These are phyloP conservation scores for Caenorhabditis remanei DNA, from an alignment of 1,140 invertebrate species.

Conservation along the genomic window DNA sequence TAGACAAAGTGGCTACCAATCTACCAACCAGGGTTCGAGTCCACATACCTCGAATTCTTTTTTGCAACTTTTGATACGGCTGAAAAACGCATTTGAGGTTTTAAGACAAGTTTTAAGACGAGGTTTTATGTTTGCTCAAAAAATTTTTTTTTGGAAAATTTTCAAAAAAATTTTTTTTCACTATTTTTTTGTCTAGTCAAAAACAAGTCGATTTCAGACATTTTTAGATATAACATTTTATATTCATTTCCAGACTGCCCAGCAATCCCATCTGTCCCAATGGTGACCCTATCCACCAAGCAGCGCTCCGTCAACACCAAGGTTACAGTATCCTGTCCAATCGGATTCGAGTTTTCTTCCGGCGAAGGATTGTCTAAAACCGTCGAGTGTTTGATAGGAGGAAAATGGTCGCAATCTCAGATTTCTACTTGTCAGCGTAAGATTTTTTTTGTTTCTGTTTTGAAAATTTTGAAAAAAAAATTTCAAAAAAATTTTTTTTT, in stretches of 20 bases:
- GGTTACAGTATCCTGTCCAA: slow-evolving; percentile 90
- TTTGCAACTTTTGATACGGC: too few relatives aligned
- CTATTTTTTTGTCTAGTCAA: too few relatives aligned
- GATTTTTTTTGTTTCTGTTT: background rate
- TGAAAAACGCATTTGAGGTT: too few relatives aligned
- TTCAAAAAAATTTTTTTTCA: too few relatives aligned
- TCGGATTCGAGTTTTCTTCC: slow-evolving; percentile 93
- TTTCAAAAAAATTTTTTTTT: slow-evolving; percentile 57
- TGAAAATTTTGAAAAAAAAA: background rate
- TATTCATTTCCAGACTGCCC: slow-evolving; percentile 85
- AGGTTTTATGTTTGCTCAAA: too few relatives aligned
- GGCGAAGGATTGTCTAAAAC: slow-evolving; percentile 74
- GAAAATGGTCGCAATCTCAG: slow-evolving; percentile 91
- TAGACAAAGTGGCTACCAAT: too few relatives aligned
- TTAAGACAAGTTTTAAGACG: too few relatives aligned
- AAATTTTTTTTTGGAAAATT: too few relatives aligned
- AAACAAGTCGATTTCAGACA: background rate
- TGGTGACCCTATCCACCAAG: slow-evolving; percentile 84
- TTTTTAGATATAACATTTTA: background rate
- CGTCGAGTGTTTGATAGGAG: slow-evolving; percentile 85
- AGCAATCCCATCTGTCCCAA: slow-evolving; percentile 85
- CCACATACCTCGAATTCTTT: too few relatives aligned
- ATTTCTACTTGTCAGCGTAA: slow-evolving; percentile 92
- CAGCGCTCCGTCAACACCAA: slow-evolving; percentile 92
- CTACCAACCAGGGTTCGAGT: too few relatives aligned